Evolutionary conservation across 2,113 vertebrate species (phyloP), one percentile per base, ranked within the genome.

Genomic region (Eira barbara): DNA sequence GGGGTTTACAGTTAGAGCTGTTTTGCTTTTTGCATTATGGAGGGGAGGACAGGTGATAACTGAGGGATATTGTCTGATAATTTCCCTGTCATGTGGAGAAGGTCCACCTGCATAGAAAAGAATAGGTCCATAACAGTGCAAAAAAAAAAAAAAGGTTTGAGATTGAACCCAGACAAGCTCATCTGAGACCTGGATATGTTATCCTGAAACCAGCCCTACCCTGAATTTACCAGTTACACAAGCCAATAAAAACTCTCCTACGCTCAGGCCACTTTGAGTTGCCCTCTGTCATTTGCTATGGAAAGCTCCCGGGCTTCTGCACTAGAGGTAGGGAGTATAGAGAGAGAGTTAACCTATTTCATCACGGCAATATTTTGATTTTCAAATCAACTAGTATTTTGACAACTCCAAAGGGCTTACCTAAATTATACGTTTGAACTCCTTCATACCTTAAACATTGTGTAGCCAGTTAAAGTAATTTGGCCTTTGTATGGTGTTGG

Each of bases 351-450:
- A 67, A 89, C 69, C 74, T 74, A n/a, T 65, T 95, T 87, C 74
- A 90, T 83, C 82, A 76, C 42, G 39, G 74, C n/a, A 36, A 5
- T 79, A n/a, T 57, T 89, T 90, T 39, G 73, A 71, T 93, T 91
- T 85, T 96, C 92, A 76, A 90, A 83, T 84, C 90, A 81, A 25
- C 69, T 74, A 55, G 2, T 45, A 83, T 92, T 97, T 92, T 92
- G 87, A 69, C 79, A 71, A 73, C 45, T 73, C 21, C 20, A 73
- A 89, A 81, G 84, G 8, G 25, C 36, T 95, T 97, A 80, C 80
- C 90, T 47, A 57, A 85, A 79, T 49, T 69, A 89, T 18, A 31
- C 10, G 89, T 90, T 76, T 23, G 14, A 69, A 49, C 55, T 69
- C 42, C 6, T 61, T 89, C 17, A 21, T 55, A 94, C 74, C 42